Evolutionary conservation across 1,140 invertebrate genomes (phyloP), one percentile per base, ranked within the genome.

Genomic region (Trichonephila clavata): DNA sequence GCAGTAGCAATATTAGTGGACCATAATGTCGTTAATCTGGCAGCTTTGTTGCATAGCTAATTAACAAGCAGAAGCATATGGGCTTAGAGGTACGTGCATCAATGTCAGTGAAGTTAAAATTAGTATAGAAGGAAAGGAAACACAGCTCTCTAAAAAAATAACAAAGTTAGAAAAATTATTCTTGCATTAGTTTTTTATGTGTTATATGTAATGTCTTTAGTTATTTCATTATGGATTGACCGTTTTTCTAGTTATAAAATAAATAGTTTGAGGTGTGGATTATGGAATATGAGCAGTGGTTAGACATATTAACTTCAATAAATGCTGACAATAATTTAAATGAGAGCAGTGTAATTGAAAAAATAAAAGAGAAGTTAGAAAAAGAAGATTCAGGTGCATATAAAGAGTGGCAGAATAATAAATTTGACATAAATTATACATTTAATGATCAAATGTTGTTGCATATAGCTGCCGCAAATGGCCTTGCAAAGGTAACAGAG

Each of bases 131-230:
- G 24, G n/a, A 81, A 43, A 81, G 32, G 3, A 39, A 32, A 18
- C 32, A 81, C 27, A 80, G 24, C 16, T 80, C 71, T 80, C 71
- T 80, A 80, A 80, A 80, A 39, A 80, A 80, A 80, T 80, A 80
- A 1, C 20, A 81, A 81, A 81, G 32, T 81, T 81, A 81, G 77
- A 39, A 81, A 81, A 81, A 27, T 81, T 81, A 39, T 81, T 4
- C 24, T 81, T 81, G 77, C 32, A 39, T 81, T 81, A 81, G n/a
- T 27, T 81, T 81, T 27, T 1, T 81, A 81, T 13, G 32, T 81
- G 2, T 81, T 81, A 80, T 80, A 32, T 3, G 39, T 81, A 81
- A 81, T 27, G 8, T 3, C 77, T 81, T 81, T 81, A 43, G n/a
- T n/a, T n/a, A n/a, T n/a, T n/a, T n/a, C n/a, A n/a, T n/a, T n/a